Conservation (phyloP, 2,888 invertebrate species). For the Auanema sp. region DNA sequence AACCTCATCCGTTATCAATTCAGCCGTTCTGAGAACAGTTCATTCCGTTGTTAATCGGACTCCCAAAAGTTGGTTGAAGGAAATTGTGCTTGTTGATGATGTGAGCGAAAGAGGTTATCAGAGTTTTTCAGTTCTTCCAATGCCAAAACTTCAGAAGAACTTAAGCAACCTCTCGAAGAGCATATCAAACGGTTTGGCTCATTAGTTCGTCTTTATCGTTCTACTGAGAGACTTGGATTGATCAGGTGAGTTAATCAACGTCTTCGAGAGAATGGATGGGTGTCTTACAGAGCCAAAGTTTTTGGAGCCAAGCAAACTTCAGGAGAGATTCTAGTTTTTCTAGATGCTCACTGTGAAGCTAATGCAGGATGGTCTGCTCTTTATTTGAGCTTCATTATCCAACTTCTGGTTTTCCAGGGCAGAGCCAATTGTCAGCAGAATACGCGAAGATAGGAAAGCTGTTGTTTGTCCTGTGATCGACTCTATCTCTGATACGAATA, state of each 20-base stretch:
- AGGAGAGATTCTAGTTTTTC: constrained; percentile 80
- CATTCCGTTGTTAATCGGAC: constrained; percentile 83
- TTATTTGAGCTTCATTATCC: neutral
- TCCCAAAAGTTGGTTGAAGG: constrained; percentile 76
- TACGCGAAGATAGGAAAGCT: constrained; percentile 77
- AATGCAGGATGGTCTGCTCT: constrained; percentile 73
- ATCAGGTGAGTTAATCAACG: constrained; percentile 70
- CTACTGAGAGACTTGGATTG: constrained; percentile 79
- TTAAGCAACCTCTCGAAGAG: constrained; percentile 77
- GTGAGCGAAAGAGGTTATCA: constrained; percentile 76
- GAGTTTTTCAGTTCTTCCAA: neutral
- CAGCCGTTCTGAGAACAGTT: constrained; percentile 65
- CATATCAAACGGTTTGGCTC: constrained; percentile 72
- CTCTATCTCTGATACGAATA: constrained; percentile 80
- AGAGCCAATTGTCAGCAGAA: constrained; percentile 82
- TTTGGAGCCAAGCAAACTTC: constrained; percentile 74
- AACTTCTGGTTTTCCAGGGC: constrained; percentile 68
- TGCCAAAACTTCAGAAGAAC: constrained; percentile 68
- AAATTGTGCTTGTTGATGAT: constrained; percentile 92
- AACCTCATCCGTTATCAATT: constrained; percentile 3
- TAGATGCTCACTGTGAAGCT: constrained; percentile 88
- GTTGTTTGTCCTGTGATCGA: constrained; percentile 91
- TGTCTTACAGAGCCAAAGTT: constrained; percentile 71
- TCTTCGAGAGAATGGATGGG: neutral
- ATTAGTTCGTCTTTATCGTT: constrained; percentile 76